These are phyloP conservation scores for Psephotus haematonotus DNA, from an alignment of 2,113 vertebrate species.

Conservation along the genomic window DNA sequence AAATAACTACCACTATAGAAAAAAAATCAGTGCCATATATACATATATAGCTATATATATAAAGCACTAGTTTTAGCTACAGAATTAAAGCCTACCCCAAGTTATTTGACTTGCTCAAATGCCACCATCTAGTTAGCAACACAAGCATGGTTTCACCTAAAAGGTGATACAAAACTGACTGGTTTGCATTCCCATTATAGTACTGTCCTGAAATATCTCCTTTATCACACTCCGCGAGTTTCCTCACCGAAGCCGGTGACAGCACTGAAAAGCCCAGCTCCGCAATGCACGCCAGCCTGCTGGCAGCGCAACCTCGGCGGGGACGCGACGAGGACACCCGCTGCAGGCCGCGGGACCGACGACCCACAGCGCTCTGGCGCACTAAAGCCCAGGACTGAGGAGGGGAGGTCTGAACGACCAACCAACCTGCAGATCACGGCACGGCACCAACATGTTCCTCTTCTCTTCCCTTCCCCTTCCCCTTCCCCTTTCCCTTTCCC, in stretches of 20 bases:
- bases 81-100: neutral
- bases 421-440: neutral
- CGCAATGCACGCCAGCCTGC: neutral
- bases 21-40: neutral
- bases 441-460: neutral
- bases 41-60: neutral
- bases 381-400: too few species aligned
- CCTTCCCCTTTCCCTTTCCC: too few species aligned
- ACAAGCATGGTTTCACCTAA: neutral
- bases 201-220: neutral
- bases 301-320: neutral
- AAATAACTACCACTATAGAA: neutral
- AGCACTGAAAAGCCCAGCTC: too few species aligned
- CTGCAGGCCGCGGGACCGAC: neutral
- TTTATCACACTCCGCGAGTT: accelerated
- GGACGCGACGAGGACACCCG: too few species aligned
- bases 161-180: neutral
- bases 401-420: neutral
- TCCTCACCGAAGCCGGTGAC: too few species aligned
- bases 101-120: accelerated
- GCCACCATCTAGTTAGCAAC: neutral
- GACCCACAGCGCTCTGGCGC: neutral
- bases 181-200: accelerated
- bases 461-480: too few species aligned
- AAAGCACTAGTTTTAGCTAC: neutral